Conservation (phyloP, 2,888 invertebrate genomes). For the Synanthedon andrenaeformis region DNA sequence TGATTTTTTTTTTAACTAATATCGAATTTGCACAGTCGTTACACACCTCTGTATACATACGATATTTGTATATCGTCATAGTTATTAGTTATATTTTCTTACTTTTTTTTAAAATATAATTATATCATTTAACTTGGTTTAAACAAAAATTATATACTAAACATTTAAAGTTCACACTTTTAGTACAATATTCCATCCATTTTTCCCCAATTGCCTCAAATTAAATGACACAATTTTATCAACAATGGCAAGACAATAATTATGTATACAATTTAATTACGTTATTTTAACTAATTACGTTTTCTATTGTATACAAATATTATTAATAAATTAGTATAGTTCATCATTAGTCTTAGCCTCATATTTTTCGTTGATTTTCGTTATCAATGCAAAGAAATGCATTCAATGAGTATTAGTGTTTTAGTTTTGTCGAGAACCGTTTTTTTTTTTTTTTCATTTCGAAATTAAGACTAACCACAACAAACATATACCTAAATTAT, state of each 20-base stretch:
- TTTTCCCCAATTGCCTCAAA: neutral
- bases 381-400: neutral
- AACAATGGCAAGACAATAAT: neutral
- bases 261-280: neutral
- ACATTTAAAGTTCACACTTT: too few species aligned
- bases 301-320: slow-evolving; percentile 1
- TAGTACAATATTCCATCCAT: too few species aligned
- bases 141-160: too few species aligned
- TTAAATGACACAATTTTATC: neutral
- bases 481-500: neutral
- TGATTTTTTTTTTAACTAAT: too few species aligned
- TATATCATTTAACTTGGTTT: too few species aligned
- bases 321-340: slow-evolving; percentile 3
- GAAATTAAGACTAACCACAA: neutral
- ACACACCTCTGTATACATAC: too few species aligned
- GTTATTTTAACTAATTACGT: neutral
- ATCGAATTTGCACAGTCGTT: too few species aligned
- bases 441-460: neutral
- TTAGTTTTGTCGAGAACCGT: too few species aligned
- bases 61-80: too few species aligned
- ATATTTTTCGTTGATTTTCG: neutral
- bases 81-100: too few species aligned
- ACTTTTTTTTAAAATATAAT: too few species aligned
- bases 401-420: neutral
- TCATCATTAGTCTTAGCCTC: slow-evolving; percentile 3